Evolutionary conservation across 23 tunicate genomes (phyloP).

Genomic region (Aplidium turbinatum): DNA sequence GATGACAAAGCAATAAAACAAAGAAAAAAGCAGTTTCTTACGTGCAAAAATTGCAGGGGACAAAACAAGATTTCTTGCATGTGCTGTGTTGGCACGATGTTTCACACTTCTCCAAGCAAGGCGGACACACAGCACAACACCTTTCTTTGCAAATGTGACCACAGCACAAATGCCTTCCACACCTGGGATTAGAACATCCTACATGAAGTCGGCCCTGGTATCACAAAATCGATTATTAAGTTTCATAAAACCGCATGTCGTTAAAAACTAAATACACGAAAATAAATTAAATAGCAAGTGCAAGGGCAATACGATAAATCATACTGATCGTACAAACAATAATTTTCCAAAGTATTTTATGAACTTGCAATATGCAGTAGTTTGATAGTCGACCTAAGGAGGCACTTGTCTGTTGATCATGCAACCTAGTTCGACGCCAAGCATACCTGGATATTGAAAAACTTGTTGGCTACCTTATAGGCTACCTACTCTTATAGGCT

Average conservation of each 20-base stretch:
- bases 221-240: no score
- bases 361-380: no score
- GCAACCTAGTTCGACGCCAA: no score
- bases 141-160: conserved; percentile 77
- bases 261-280: no score
- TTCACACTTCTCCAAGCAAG: conserved; percentile 59
- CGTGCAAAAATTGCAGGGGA: conserved; percentile 66
- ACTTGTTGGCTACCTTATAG: not conserved
- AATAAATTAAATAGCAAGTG: no score
- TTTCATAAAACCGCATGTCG: no score
- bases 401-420: no score
- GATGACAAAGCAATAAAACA: not conserved
- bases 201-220: conserved; percentile 82
- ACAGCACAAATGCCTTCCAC: conserved; percentile 57
- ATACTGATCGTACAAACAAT: not conserved
- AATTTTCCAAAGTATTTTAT: not conserved
- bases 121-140: conserved; percentile 75
- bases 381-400: no score
- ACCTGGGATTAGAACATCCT: conserved; percentile 49
- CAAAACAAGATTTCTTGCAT: conserved; percentile 64
- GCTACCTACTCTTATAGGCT: not conserved
- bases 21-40: conserved; percentile 34
- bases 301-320: no score
- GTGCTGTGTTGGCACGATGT: conserved; percentile 71
- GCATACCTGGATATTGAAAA: no score